phyloP scores from a whole-genome alignment of 2,888 invertebrate genomes.

The Diaperis boleti region DNA sequence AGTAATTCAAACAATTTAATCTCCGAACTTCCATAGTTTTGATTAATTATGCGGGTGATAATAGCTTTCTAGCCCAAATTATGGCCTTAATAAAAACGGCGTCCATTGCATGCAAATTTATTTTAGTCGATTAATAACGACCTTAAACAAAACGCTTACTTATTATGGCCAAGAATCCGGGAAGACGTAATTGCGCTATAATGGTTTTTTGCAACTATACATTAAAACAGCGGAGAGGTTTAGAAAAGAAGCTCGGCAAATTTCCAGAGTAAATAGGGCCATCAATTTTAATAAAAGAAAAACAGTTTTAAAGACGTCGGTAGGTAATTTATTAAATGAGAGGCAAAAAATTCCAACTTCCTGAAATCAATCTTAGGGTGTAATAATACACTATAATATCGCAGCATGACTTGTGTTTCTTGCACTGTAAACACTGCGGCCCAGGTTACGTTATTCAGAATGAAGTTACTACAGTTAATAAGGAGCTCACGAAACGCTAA shows the following conservation, averaged over 20 bases:
- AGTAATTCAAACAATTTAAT: too few species aligned
- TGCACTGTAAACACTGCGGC: conserved; percentile 19
- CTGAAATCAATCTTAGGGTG: conserved; percentile 26
- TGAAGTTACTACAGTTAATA: conserved; percentile 15
- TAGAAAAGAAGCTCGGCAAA: conserved; percentile 33
- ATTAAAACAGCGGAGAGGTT: conserved; percentile 23
- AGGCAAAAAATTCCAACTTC: conserved; percentile 28
- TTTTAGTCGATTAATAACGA: conserved; percentile 4
- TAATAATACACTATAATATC: conserved; percentile 11
- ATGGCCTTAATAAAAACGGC: not conserved
- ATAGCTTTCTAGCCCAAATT: too few species aligned
- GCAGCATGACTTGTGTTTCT: conserved; percentile 30
- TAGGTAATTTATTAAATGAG: conserved; percentile 36
- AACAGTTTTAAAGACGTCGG: conserved; percentile 33
- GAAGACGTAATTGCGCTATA: conserved; percentile 27
- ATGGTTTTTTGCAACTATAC: conserved; percentile 22
- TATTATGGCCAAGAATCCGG: conserved; percentile 17
- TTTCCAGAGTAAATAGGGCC: conserved; percentile 33
- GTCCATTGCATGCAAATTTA: not conserved
- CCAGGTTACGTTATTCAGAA: not conserved
- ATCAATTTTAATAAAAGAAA: conserved; percentile 39
- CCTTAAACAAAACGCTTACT: not conserved
- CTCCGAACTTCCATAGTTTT: too few species aligned
- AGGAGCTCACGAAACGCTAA: too few species aligned
- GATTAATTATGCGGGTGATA: too few species aligned